These are phyloP conservation scores for Amorpha juglandis DNA, from an alignment of 2,888 invertebrate species.

Conservation along the genomic window DNA sequence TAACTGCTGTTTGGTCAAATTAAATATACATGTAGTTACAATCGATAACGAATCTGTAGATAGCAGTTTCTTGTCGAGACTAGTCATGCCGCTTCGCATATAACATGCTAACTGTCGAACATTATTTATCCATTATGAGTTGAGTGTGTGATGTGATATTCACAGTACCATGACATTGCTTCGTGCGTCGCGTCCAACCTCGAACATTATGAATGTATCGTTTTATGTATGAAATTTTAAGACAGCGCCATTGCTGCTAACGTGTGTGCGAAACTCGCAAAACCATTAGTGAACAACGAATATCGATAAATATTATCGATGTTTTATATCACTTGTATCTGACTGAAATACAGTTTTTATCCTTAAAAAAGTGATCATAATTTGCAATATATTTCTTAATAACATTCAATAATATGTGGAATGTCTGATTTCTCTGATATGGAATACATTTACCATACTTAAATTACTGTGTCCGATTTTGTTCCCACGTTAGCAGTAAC, in stretches of 20 bases:
- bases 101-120: slow-evolving; percentile 25
- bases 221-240: slow-evolving; percentile 22
- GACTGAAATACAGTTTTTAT: neutral
- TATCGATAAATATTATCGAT: slow-evolving; percentile 3
- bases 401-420: too few relatives aligned
- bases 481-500: neutral
- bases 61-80: slow-evolving; percentile 44
- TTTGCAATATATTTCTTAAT: neutral
- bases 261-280: neutral
- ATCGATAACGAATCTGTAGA: neutral
- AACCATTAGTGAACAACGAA: neutral
- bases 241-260: neutral
- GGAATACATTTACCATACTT: too few relatives aligned
- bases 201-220: slow-evolving; percentile 18
- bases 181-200: slow-evolving; percentile 22
- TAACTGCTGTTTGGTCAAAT: neutral
- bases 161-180: slow-evolving; percentile 20
- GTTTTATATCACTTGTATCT: neutral
- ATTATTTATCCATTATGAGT: slow-evolving; percentile 19
- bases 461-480: neutral
- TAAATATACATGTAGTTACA: slow-evolving; percentile 1
- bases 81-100: slow-evolving; percentile 60
- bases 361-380: neutral
- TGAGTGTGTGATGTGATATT: slow-evolving; percentile 19
- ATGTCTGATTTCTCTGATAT: too few relatives aligned